phyloP scores from a whole-genome alignment of 2,113 vertebrate genomes.

The Ascaphus truei region DNA sequence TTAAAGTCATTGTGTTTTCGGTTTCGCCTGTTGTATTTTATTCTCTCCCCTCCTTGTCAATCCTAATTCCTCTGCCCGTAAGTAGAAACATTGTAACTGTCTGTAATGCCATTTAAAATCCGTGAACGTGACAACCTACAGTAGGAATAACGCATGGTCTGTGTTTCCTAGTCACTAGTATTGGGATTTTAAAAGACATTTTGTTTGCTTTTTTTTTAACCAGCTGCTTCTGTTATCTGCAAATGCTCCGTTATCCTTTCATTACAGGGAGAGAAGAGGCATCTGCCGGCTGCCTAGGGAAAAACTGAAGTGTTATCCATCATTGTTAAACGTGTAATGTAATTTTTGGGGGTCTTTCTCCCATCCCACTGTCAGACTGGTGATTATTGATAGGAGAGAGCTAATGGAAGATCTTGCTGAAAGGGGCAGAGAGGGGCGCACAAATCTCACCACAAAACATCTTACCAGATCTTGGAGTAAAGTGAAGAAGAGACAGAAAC shows the following conservation, averaged over 20 bases:
- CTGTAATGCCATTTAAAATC: background rate
- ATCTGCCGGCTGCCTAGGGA: slow-evolving; percentile 19
- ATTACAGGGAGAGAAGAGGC: slow-evolving; percentile 24
- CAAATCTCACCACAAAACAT: background rate
- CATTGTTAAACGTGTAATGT: slow-evolving; percentile 31
- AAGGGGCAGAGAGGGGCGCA: slow-evolving; percentile 1
- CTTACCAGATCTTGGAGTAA: background rate
- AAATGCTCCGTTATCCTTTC: slow-evolving; percentile 27
- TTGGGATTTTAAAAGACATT: background rate
- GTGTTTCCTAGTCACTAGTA: background rate
- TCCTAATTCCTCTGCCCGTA: background rate
- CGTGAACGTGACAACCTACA: too few relatives aligned
- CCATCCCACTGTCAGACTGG: slow-evolving; percentile 26
- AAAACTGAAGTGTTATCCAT: slow-evolving; percentile 30
- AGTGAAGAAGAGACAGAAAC: background rate
- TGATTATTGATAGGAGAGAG: slow-evolving; percentile 26
- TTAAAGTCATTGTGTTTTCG: too few relatives aligned
- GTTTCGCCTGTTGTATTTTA: too few relatives aligned
- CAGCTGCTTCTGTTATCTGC: slow-evolving; percentile 29
- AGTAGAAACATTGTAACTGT: background rate
- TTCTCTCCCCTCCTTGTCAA: background rate
- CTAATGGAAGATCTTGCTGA: slow-evolving; percentile 18
- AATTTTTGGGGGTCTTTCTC: slow-evolving; percentile 32
- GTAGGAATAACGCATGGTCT: too few relatives aligned
- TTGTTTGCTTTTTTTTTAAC: slow-evolving; percentile 22